phyloP scores from a whole-genome alignment of 2,113 vertebrate genomes.

The Aegotheles bennettii region DNA sequence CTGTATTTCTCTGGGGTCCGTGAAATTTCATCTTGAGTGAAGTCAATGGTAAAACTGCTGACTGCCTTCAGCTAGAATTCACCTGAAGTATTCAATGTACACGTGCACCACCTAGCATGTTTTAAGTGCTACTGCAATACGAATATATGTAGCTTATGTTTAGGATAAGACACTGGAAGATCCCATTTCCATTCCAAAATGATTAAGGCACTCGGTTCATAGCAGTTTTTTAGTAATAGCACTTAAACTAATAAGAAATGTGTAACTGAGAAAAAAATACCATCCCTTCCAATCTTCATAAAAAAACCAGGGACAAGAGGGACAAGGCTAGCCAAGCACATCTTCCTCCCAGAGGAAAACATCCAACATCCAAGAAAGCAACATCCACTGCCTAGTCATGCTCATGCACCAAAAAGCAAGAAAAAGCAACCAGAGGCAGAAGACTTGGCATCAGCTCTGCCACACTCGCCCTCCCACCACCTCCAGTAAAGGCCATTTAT shows the following conservation, averaged over 20 bases:
- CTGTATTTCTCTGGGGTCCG: background rate
- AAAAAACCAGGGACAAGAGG: background rate
- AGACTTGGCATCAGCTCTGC: conserved; percentile 6
- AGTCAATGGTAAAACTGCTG: background rate
- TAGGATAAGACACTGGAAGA: background rate
- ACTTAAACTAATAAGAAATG: background rate
- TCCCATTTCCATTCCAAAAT: background rate
- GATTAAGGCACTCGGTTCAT: background rate
- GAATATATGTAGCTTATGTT: background rate
- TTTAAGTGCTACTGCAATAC: background rate
- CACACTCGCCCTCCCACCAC: conserved; percentile 8
- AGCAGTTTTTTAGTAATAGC: background rate
- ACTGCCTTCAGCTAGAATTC: background rate
- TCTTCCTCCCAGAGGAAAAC: background rate
- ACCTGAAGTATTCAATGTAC: background rate
- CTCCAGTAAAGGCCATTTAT: conserved; percentile 31
- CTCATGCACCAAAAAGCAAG: conserved; percentile 38
- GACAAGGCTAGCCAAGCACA: background rate
- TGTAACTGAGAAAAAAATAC: background rate
- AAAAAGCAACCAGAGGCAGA: conserved; percentile 46
- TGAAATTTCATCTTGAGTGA: background rate
- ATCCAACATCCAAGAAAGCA: background rate
- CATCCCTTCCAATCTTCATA: background rate
- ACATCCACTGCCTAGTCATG: conserved; percentile 40
- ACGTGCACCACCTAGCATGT: background rate